These are phyloP conservation scores for Ammodytes marinus DNA, from an alignment of 2,113 vertebrate species.

Conservation along the genomic window DNA sequence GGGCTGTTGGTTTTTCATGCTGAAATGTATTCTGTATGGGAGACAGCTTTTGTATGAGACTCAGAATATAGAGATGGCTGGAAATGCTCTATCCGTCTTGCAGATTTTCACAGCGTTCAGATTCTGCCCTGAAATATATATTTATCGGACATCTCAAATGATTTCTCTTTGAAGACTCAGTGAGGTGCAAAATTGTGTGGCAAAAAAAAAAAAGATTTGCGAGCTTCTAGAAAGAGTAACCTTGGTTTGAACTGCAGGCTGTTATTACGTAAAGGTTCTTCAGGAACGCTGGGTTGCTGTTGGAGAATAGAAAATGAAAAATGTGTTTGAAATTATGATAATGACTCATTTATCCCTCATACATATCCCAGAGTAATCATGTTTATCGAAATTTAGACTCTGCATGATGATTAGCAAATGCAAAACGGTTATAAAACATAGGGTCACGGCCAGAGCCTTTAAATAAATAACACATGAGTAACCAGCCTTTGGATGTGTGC, in stretches of 20 bases:
- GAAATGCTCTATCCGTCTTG: not conserved
- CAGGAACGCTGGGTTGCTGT: not conserved
- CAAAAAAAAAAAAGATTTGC: slow-evolving; percentile 30
- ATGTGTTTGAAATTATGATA: slow-evolving; percentile 37
- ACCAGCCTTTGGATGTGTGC: slow-evolving; percentile 18
- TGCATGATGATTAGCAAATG: slow-evolving; percentile 26
- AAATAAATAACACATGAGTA: slow-evolving; percentile 49
- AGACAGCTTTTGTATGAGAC: not conserved
- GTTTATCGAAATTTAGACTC: slow-evolving; percentile 41
- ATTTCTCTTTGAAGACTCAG: not conserved
- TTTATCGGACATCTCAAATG: not conserved
- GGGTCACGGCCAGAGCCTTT: slow-evolving; percentile 39
- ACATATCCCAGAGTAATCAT: slow-evolving; percentile 24
- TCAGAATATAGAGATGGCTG: not conserved
- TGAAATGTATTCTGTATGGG: not conserved
- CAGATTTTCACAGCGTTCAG: slow-evolving; percentile 1
- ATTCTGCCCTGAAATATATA: not conserved
- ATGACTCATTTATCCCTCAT: slow-evolving; percentile 30
- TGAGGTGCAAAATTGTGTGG: slow-evolving; percentile 2
- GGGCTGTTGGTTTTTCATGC: slow-evolving; percentile 13
- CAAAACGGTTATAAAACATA: slow-evolving; percentile 37
- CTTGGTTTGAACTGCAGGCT: slow-evolving; percentile 21
- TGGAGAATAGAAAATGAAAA: slow-evolving; percentile 23
- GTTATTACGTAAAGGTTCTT: slow-evolving; percentile 11
- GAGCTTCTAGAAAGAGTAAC: not conserved